Evolutionary conservation across 1,140 invertebrate species (phyloP).

Genomic region (Drosophila ercepeae): DNA sequence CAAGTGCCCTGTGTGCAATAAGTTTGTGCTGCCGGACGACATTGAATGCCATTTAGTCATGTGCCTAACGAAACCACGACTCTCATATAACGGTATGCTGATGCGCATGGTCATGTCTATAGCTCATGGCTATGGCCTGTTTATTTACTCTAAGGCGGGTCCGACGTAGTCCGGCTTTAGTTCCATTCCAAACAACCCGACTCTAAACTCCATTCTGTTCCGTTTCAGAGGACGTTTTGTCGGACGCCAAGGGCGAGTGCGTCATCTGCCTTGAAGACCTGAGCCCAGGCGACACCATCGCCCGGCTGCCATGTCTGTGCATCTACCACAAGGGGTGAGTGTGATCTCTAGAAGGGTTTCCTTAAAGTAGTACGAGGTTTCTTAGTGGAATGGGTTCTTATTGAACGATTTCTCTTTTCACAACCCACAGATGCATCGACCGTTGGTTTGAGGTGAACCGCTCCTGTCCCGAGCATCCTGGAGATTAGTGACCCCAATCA

Average conservation of each 20-base stretch:
- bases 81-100: constrained; percentile 97
- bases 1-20: constrained; percentile 99
- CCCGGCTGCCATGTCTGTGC: constrained; percentile 98
- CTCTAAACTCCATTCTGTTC: neutral
- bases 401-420: neutral
- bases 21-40: constrained; percentile 98
- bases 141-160: constrained; percentile 2
- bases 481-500: constrained; percentile 88
- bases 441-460: constrained; percentile 99
- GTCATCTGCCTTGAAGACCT: constrained; percentile 99
- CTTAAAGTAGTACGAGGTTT: too few species aligned
- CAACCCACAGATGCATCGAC: constrained; percentile 93
- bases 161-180: too few species aligned
- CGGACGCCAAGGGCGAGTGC: constrained; percentile 98
- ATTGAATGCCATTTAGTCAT: constrained; percentile 99
- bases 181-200: neutral
- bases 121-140: too few species aligned
- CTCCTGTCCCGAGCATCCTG: constrained; percentile 97
- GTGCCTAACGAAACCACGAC: constrained; percentile 98
- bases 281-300: constrained; percentile 96
- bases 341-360: too few species aligned
- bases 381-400: too few species aligned
- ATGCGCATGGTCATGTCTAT: neutral
- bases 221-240: constrained; percentile 95
- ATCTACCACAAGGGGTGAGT: constrained; percentile 99